Percentiles rank a stretch among this genome's conserved stretches.
Evolutionary conservation across 2,797 vertebrate species (phyloP).

Genomic region (Halcyon badia): DNA sequence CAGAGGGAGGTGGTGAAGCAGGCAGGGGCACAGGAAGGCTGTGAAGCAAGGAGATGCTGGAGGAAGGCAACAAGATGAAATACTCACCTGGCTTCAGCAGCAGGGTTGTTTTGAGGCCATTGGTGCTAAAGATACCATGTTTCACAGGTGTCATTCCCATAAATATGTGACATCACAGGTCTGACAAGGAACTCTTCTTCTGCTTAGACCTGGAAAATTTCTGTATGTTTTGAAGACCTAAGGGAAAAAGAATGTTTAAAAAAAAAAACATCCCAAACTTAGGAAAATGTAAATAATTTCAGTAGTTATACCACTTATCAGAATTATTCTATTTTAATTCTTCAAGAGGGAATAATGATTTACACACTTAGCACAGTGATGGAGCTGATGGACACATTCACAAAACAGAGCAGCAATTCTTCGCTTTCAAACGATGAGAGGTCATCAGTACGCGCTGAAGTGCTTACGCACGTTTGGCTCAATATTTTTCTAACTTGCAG

Average conservation of each 20-base stretch:
- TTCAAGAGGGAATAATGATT: no score
- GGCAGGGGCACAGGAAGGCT: neutral
- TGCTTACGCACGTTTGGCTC: neutral
- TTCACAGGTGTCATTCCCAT: neutral
- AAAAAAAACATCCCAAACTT: neutral
- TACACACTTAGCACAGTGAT: no score
- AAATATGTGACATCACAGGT: accelerated
- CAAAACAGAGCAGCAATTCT: no score
- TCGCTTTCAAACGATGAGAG: no score
- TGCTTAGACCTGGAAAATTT: neutral
- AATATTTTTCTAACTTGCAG: neutral
- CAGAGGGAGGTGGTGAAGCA: neutral
- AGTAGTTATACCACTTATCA: no score
- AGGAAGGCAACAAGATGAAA: neutral
- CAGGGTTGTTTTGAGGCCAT: neutral
- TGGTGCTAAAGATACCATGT: neutral
- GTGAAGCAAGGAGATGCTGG: neutral
- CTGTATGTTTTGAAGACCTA: neutral
- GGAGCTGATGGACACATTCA: no score
- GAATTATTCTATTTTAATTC: no score
- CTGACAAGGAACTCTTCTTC: neutral
- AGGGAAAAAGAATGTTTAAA: accelerated
- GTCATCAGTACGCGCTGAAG: neutral
- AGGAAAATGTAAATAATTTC: no score
- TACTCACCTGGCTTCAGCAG: neutral